A percentile compares a stretch with the other conserved stretches of the same genome.
These are phyloP conservation scores for Himalopsyche tibetana DNA, from an alignment of 2,888 invertebrate genomes.

Conservation along the genomic window DNA sequence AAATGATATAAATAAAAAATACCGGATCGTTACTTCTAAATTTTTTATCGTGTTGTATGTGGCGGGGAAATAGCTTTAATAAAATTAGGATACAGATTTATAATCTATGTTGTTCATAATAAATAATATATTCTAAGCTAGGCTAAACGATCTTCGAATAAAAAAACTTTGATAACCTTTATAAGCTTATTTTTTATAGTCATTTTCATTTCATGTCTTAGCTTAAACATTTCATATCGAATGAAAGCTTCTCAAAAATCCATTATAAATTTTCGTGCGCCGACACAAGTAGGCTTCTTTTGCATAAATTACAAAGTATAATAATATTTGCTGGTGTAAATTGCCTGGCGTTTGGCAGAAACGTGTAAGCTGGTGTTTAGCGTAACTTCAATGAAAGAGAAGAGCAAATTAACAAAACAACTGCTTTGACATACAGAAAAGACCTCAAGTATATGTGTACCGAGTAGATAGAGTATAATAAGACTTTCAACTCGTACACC, in stretches of 20 bases:
- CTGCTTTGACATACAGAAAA: slow-evolving; percentile 41
- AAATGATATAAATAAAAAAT: too few relatives aligned
- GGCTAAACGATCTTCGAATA: too few relatives aligned
- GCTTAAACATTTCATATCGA: background rate
- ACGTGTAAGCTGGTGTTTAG: slow-evolving; percentile 37
- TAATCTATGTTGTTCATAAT: too few relatives aligned
- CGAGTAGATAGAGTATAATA: slow-evolving; percentile 4
- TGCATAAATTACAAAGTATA: slow-evolving; percentile 42
- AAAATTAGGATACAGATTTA: too few relatives aligned
- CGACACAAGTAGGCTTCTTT: slow-evolving; percentile 31
- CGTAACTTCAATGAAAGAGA: slow-evolving; percentile 24
- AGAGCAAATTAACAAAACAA: slow-evolving; percentile 35
- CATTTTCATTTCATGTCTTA: too few relatives aligned
- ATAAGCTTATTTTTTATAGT: too few relatives aligned
- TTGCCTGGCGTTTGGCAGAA: slow-evolving; percentile 36
- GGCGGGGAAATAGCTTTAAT: too few relatives aligned
- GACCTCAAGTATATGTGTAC: slow-evolving; percentile 38
- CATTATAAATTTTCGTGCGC: slow-evolving; percentile 42
- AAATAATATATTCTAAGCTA: too few relatives aligned
- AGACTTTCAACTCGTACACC: slow-evolving; percentile 42
- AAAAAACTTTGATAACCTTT: too few relatives aligned
- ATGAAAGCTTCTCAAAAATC: slow-evolving; percentile 27
- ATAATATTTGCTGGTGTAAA: slow-evolving; percentile 40
- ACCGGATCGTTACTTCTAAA: too few relatives aligned
- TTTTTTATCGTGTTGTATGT: too few relatives aligned